Evolutionary conservation across 2,797 vertebrate genomes (phyloP).

Genomic region (Austrolebias charrua): DNA sequence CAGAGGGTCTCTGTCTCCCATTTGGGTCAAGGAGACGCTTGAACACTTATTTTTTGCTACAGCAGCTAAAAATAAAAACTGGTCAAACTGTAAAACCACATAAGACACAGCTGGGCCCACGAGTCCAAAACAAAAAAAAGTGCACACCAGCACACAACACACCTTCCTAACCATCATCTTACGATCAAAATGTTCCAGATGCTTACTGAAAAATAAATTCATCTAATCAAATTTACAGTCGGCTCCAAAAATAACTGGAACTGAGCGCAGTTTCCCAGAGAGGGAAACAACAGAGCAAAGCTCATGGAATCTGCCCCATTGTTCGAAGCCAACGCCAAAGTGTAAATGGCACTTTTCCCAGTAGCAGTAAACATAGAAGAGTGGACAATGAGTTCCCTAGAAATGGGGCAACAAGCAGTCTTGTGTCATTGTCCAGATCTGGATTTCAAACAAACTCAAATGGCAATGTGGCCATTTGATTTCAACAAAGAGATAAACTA

Average conservation of each 20-base stretch:
- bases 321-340: conserved; percentile 66
- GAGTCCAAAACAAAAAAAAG: conserved; percentile 13
- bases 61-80: conserved; percentile 65
- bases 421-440: conserved; percentile 65
- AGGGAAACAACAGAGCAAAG: conserved; percentile 71
- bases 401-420: conserved; percentile 61
- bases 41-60: conserved; percentile 41
- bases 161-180: conserved; percentile 32
- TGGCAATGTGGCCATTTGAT: conserved; percentile 40
- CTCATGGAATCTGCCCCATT: conserved; percentile 76
- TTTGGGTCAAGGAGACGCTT: conserved; percentile 57
- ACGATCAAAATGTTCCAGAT: conserved; percentile 24
- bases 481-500: conserved; percentile 54
- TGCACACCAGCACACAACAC: conserved; percentile 11
- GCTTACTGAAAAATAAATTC: conserved; percentile 50
- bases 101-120: conserved; percentile 31
- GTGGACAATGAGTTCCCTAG: conserved; percentile 67
- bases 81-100: conserved; percentile 52
- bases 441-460: conserved; percentile 59
- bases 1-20: conserved; percentile 45
- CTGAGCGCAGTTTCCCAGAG: conserved; percentile 60
- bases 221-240: conserved; percentile 56
- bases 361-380: conserved; percentile 65
- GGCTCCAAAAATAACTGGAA: conserved; percentile 65
- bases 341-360: conserved; percentile 74